phyloP scores from a whole-genome alignment of 2,888 invertebrate species.

The Augiades crinisus region DNA sequence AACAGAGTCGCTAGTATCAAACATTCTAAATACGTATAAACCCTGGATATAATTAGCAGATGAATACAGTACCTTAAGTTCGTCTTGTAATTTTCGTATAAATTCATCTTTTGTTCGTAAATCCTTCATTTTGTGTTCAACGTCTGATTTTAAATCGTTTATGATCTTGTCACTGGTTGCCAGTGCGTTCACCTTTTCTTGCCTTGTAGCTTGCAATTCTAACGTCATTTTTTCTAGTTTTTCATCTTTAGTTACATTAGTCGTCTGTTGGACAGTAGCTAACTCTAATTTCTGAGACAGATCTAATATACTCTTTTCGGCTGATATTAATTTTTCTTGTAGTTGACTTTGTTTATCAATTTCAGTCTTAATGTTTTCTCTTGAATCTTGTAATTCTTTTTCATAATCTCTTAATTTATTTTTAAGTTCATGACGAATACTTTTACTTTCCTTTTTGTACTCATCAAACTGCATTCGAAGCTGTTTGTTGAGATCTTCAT shows the following conservation, averaged over 20 bases:
- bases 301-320: slow-evolving; percentile 60
- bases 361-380: slow-evolving; percentile 60
- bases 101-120: slow-evolving; percentile 63
- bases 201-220: slow-evolving; percentile 66
- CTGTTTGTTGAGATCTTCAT: slow-evolving; percentile 72
- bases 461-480: slow-evolving; percentile 66
- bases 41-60: too few relatives aligned
- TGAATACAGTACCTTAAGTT: slow-evolving; percentile 60
- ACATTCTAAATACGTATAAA: too few relatives aligned
- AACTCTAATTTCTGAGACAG: slow-evolving; percentile 69
- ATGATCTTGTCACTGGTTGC: slow-evolving; percentile 60
- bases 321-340: slow-evolving; percentile 56
- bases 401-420: slow-evolving; percentile 80
- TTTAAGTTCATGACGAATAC: slow-evolving; percentile 74
- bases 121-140: slow-evolving; percentile 63
- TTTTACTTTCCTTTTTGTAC: slow-evolving; percentile 71
- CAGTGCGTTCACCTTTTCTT: slow-evolving; percentile 55
- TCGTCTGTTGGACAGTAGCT: slow-evolving; percentile 61
- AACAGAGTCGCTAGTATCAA: too few relatives aligned
- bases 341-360: slow-evolving; percentile 61
- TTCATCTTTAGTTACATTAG: slow-evolving; percentile 62
- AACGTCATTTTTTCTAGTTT: slow-evolving; percentile 65
- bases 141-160: slow-evolving; percentile 58
- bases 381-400: slow-evolving; percentile 60
- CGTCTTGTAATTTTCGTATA: slow-evolving; percentile 61